Evolutionary conservation across 2,113 vertebrate genomes (phyloP).

Genomic region (Caretta caretta): DNA sequence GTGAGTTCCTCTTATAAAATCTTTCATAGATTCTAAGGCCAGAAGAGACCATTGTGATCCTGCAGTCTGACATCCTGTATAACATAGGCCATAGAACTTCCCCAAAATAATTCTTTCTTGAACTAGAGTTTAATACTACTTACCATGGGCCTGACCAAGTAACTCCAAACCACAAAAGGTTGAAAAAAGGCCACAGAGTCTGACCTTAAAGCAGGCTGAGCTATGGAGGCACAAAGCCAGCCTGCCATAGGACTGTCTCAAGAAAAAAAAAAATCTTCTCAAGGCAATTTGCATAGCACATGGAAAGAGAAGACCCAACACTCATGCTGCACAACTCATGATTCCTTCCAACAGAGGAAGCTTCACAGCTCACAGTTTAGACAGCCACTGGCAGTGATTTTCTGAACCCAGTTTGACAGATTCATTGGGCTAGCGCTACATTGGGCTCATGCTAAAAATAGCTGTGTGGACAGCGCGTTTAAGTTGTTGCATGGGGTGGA

Average conservation of each 20-base stretch:
- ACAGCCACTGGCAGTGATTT: not conserved
- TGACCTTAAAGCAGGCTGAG: not conserved
- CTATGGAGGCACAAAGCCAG: not conserved
- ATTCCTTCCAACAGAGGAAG: not conserved
- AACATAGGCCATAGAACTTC: not conserved
- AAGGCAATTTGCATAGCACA: not conserved
- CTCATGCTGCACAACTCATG: not conserved
- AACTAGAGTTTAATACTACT: not conserved
- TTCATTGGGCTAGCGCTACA: not conserved
- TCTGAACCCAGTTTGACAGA: not conserved
- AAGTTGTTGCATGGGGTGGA: not conserved
- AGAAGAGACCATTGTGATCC: not conserved
- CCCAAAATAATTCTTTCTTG: not conserved
- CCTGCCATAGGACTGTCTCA: not conserved
- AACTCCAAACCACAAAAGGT: not conserved
- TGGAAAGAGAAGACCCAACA: not conserved
- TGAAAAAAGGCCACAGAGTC: not conserved
- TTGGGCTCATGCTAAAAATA: not conserved
- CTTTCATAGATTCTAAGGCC: not conserved
- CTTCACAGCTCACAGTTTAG: not conserved
- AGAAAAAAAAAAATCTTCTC: not conserved
- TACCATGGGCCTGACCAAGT: not conserved
- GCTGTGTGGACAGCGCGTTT: not conserved
- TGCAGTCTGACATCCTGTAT: not conserved
- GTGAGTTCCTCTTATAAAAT: not conserved